Percentiles rank a stretch among this genome's conserved stretches.
Conservation (phyloP, 2,797 vertebrate species). For the Benthosema pterotum region DNA sequence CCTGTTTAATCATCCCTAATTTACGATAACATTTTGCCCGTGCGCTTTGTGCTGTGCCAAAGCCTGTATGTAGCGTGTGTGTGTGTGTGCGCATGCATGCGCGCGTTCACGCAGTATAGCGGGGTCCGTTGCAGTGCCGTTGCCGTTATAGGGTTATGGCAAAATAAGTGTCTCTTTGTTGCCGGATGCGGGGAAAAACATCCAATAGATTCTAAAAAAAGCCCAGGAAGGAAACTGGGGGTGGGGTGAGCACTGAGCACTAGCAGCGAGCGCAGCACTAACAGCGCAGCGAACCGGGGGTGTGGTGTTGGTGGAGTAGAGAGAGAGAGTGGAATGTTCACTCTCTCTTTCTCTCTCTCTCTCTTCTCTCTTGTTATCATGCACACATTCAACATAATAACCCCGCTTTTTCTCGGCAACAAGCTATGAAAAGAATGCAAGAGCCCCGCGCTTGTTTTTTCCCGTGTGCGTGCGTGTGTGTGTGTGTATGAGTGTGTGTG, state of each 20-base stretch:
- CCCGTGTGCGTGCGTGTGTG: slow-evolving; percentile 2
- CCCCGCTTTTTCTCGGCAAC: slow-evolving; percentile 62
- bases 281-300: too few relatives aligned
- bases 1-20: too few relatives aligned
- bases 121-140: too few relatives aligned
- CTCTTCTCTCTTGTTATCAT: slow-evolving; percentile 63
- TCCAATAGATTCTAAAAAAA: slow-evolving; percentile 95
- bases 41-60: too few relatives aligned
- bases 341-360: slow-evolving; percentile 74
- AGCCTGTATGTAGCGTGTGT: too few relatives aligned
- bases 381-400: slow-evolving; percentile 64
- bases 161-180: slow-evolving; percentile 96
- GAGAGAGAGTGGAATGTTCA: slow-evolving; percentile 91
- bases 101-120: too few relatives aligned
- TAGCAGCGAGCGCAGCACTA: slow-evolving; percentile 77
- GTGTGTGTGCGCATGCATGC: too few relatives aligned
- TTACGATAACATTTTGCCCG: too few relatives aligned
- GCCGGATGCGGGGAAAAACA: slow-evolving; percentile 96
- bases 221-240: slow-evolving; percentile 98
- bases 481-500: too few relatives aligned
- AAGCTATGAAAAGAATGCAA: slow-evolving; percentile 71
- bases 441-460: slow-evolving; percentile 47
- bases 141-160: slow-evolving; percentile 81
- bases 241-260: slow-evolving; percentile 82
- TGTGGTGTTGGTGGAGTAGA: slow-evolving; percentile 78